A percentile compares a stretch with the other conserved stretches of the same genome.
Evolutionary conservation across 2,888 invertebrate genomes (phyloP).

Genomic region (Macrosoma leucophasiata): DNA sequence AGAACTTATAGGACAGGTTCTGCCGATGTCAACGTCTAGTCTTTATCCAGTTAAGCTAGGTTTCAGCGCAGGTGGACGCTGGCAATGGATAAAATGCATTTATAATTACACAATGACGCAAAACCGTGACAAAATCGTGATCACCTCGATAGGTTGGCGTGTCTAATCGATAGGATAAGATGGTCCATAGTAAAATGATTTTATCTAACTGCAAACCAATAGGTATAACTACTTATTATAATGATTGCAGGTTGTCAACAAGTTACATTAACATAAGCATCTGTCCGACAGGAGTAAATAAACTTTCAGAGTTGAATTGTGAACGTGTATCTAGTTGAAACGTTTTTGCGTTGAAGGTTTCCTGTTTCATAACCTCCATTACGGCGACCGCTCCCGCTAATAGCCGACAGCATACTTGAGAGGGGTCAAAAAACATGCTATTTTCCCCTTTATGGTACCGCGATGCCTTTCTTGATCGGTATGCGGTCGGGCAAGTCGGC

Average conservation of each 20-base stretch:
- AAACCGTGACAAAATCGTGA: too few species aligned
- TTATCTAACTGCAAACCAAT: too few species aligned
- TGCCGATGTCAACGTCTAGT: conserved; percentile 5
- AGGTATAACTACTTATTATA: too few species aligned
- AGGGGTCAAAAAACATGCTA: conserved; percentile 52
- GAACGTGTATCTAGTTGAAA: neutral
- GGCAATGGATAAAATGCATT: neutral
- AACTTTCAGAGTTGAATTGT: neutral
- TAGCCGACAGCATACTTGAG: conserved; percentile 43
- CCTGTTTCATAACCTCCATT: conserved; percentile 36
- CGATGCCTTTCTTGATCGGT: conserved; percentile 64
- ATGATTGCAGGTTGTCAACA: too few species aligned
- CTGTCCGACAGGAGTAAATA: too few species aligned
- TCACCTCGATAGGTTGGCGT: too few species aligned
- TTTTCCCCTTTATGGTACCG: conserved; percentile 62
- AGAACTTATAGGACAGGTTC: too few species aligned
- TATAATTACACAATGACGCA: conserved; percentile 1
- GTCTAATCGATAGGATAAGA: too few species aligned
- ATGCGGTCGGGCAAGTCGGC: conserved; percentile 54
- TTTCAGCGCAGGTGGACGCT: conserved; percentile 32
- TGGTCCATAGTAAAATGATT: too few species aligned
- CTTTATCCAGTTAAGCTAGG: conserved; percentile 22
- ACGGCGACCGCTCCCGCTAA: conserved; percentile 39
- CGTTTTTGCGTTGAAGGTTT: conserved; percentile 10
- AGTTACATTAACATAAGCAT: too few species aligned